A percentile compares a stretch with the other conserved stretches of the same genome.
Conservation (phyloP, 2,113 vertebrate species). For the Grammomys dolichurus region DNA sequence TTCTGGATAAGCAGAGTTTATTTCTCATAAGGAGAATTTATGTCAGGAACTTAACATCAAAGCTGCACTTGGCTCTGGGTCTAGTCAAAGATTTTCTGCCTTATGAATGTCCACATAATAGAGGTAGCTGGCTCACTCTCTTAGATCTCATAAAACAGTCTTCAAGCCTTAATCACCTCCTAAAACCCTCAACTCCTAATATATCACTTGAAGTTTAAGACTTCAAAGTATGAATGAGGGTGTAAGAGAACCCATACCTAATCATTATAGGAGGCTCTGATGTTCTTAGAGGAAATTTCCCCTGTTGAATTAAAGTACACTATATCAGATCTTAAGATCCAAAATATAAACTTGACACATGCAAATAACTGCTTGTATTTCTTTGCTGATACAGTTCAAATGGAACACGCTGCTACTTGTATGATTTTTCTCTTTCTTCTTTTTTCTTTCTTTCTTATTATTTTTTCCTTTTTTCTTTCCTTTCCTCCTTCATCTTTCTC, state of each 20-base stretch:
- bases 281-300: background rate
- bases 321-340: background rate
- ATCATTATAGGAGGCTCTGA: background rate
- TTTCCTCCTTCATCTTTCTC: background rate
- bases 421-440: background rate
- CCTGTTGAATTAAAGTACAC: background rate
- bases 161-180: background rate
- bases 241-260: background rate
- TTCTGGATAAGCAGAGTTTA: background rate
- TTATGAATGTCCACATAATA: background rate
- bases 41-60: background rate
- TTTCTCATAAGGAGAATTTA: background rate
- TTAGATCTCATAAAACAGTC: background rate
- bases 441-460: rapidly evolving
- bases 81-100: background rate
- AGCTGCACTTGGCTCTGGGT: background rate
- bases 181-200: background rate
- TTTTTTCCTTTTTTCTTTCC: rapidly evolving
- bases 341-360: background rate
- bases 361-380: background rate
- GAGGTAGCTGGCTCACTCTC: background rate
- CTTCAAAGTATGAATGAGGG: background rate
- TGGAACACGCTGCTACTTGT: background rate
- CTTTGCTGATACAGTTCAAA: background rate
- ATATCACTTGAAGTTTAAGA: background rate